These are phyloP conservation scores for Grapholita molesta DNA, from an alignment of 1,140 invertebrate genomes.

Conservation along the genomic window DNA sequence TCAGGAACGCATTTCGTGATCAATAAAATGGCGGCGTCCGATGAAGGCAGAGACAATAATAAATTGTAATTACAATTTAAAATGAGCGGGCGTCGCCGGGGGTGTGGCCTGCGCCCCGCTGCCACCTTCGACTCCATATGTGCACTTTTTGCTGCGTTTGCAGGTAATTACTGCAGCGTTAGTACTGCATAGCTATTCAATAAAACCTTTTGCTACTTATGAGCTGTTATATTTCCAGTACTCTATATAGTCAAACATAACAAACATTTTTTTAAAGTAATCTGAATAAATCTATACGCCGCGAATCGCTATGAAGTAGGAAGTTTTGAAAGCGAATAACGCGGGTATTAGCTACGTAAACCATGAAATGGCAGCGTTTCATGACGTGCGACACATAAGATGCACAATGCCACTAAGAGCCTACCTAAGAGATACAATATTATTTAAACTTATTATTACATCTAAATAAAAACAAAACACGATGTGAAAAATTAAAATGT, in stretches of 20 bases:
- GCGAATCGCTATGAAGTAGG: too few species aligned
- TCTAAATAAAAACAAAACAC: constrained; percentile 13
- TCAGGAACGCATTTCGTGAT: constrained; percentile 31
- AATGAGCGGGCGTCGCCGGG: constrained; percentile 74
- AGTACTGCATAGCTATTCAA: background rate
- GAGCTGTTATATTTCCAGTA: background rate
- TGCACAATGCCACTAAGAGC: too few species aligned
- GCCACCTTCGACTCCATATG: constrained; percentile 58
- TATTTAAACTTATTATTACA: too few species aligned
- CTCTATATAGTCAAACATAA: too few species aligned
- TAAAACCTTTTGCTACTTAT: background rate
- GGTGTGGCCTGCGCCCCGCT: constrained; percentile 60
- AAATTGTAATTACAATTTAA: constrained; percentile 78
- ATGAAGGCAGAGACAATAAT: constrained; percentile 76
- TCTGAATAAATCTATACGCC: too few species aligned
- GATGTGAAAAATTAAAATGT: background rate
- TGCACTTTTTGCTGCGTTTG: constrained; percentile 64
- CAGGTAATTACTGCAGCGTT: constrained; percentile 56
- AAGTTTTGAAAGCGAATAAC: too few species aligned
- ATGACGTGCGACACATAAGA: too few species aligned
- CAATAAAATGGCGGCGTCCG: constrained; percentile 72
- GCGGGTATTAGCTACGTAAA: too few species aligned
- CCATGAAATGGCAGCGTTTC: too few species aligned
- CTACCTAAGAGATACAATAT: too few species aligned
- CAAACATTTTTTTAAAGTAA: too few species aligned